Evolutionary conservation across 37 sponge, comb jelly and placozoan species (phyloP).

Genomic region (Aplysina aerophoba): DNA sequence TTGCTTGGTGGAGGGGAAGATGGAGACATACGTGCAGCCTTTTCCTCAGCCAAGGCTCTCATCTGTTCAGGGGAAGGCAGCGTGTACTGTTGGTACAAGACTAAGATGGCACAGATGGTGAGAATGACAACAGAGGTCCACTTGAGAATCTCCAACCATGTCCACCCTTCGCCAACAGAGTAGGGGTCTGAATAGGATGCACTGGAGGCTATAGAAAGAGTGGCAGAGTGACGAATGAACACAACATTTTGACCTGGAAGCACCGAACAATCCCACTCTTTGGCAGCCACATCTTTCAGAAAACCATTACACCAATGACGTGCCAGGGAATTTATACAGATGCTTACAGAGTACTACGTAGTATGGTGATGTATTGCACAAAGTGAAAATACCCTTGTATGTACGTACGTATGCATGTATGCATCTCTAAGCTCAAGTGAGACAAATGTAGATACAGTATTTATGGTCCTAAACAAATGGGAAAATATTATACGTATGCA

Average conservation of each 20-base stretch:
- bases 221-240: too few relatives aligned
- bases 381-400: background rate
- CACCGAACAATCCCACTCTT: too few relatives aligned
- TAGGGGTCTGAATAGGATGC: too few relatives aligned
- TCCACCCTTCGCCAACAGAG: background rate
- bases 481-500: too few relatives aligned
- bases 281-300: too few relatives aligned
- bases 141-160: background rate
- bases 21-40: too few relatives aligned
- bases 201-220: too few relatives aligned
- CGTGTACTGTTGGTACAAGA: constrained; percentile 5
- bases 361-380: background rate
- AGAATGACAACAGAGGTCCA: constrained; percentile 28
- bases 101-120: constrained; percentile 8
- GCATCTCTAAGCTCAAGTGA: background rate
- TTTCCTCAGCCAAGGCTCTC: background rate
- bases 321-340: background rate
- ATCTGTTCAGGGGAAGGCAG: background rate
- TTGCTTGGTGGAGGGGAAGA: too few relatives aligned
- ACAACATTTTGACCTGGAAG: too few relatives aligned
- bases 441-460: too few relatives aligned
- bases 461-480: too few relatives aligned
- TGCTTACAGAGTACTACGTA: constrained; percentile 5
- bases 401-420: background rate
- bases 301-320: too few relatives aligned